Percentiles rank a stretch among this genome's conserved stretches.
These are phyloP conservation scores for Carlito syrichta DNA, from an alignment of 2,113 vertebrate species.

Conservation along the genomic window DNA sequence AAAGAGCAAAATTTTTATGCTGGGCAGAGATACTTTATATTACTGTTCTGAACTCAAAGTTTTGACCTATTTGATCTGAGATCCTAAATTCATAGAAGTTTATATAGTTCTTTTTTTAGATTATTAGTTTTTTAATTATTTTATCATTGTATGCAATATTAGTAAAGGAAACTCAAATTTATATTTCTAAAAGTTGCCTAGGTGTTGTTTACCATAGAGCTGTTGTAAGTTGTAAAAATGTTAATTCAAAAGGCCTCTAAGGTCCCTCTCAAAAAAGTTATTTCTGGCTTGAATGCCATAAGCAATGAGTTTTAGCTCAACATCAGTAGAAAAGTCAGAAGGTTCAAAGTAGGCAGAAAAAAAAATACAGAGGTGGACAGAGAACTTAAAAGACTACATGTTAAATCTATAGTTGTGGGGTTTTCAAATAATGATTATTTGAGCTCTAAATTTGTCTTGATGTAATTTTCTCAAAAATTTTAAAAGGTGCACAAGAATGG, in stretches of 20 bases:
- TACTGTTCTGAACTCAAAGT: background rate
- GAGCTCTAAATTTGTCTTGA: background rate
- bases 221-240: background rate
- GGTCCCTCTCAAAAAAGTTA: background rate
- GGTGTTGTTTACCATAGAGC: background rate
- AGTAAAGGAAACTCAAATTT: background rate
- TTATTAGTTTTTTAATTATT: background rate
- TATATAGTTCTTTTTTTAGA: background rate
- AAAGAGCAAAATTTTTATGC: background rate
- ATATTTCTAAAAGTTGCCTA: background rate
- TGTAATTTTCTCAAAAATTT: background rate
- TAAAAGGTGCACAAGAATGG: background rate
- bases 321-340: background rate
- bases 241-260: background rate
- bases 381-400: background rate
- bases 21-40: background rate
- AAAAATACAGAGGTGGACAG: background rate
- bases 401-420: background rate
- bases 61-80: background rate
- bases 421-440: background rate
- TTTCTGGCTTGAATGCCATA: background rate
- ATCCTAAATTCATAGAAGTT: background rate
- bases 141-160: background rate
- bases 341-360: background rate
- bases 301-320: background rate